Evolutionary conservation across 2,888 invertebrate species (phyloP), one percentile per base, ranked within the genome.

Genomic region (Mamestra brassicae): DNA sequence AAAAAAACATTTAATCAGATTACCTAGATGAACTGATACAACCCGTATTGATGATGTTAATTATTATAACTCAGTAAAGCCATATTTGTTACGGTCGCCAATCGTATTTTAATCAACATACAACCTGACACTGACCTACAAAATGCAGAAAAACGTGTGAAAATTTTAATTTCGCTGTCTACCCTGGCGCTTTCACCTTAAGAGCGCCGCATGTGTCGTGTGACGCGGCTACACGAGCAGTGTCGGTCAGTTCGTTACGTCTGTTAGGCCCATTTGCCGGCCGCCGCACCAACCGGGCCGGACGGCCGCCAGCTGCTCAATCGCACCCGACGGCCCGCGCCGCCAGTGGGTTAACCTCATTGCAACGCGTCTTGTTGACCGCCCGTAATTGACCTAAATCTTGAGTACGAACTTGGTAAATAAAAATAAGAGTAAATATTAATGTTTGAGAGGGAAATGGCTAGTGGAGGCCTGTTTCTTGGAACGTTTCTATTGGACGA

Each of bases 211-310:
- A 83, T 80, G 85, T 87, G 87, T 88, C 78, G 86, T 89, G 85
- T 88, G 87, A 88, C 90, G 85, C 80, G 26, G 26, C 26, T 26
- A 26, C 26, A 26, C 26, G 77, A 90, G 90, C 89, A 89, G 89
- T 93, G 91, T 90, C 92, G 89, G 72, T 75, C 80, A 87, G 87
- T 89, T 92, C 92, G 93, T 93, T 94, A 93, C 90, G 87, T 90
- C 84, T 87, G 81, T 80, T 80, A 80, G 84, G 85, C 86, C 88
- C 88, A 88, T 88, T 89, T 87, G 80, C 81, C 66, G 84, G 80
- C 17, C 54, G 73, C 57, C 42, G 47, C 76, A 79, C 54, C 54
- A 17, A 63, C 76, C 78, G 68, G 76, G 76, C 74, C 78, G 64
- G 68, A 50, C 64, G 58, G 36, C 58, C 62, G 62, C 45, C 64